These are phyloP conservation scores for Morus bassanus DNA, from an alignment of 2,797 vertebrate species.

Conservation along the genomic window DNA sequence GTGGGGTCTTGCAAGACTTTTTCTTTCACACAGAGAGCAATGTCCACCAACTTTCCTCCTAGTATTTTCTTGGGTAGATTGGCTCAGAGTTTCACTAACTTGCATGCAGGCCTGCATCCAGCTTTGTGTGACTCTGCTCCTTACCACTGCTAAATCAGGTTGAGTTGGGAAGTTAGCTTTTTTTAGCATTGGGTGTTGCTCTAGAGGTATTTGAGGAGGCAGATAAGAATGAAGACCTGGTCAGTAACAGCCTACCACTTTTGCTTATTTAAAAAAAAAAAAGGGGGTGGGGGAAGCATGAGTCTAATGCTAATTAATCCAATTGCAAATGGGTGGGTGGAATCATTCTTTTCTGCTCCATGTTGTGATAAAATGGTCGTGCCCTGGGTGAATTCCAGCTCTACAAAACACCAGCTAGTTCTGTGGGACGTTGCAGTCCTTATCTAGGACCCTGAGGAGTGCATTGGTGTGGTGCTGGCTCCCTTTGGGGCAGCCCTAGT, in stretches of 20 bases:
- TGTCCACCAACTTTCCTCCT: not conserved
- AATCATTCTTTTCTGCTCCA: not conserved
- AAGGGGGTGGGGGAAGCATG: rapidly evolving
- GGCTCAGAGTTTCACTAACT: not conserved
- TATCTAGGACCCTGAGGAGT: not conserved
- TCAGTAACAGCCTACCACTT: not conserved
- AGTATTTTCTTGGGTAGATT: not conserved
- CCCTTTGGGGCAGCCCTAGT: no score
- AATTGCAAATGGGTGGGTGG: not conserved
- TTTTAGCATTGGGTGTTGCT: not conserved
- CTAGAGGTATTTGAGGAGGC: not conserved
- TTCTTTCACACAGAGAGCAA: not conserved
- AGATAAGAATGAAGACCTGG: not conserved
- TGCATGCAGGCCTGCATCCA: not conserved
- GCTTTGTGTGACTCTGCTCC: not conserved
- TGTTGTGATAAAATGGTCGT: not conserved
- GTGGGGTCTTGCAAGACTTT: not conserved
- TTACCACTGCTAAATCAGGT: not conserved
- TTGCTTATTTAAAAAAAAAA: not conserved
- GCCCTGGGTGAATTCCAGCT: not conserved
- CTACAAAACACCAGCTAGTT: not conserved
- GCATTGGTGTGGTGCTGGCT: not conserved
- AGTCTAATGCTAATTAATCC: not conserved
- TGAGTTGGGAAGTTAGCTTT: not conserved
- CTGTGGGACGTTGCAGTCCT: not conserved